Conservation (phyloP, 1,140 invertebrate genomes). For the Pseudomyrmex dendroicus region DNA sequence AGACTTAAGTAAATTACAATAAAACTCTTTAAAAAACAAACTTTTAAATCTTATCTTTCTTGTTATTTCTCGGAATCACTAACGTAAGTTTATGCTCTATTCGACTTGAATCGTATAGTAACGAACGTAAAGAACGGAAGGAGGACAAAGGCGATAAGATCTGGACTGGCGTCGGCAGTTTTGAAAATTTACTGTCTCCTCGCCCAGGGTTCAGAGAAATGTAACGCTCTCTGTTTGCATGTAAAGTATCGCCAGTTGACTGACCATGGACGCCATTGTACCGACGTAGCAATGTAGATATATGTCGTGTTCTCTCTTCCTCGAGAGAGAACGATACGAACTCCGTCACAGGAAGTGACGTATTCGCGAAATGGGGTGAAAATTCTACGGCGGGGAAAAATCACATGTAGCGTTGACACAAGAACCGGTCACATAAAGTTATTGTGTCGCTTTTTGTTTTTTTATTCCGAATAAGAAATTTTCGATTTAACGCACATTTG, state of each 20-base stretch:
- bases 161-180: constrained; percentile 63
- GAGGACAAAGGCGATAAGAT: constrained; percentile 62
- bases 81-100: neutral
- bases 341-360: constrained; percentile 72
- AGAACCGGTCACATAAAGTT: neutral
- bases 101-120: neutral
- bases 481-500: too few species aligned
- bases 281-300: constrained; percentile 60
- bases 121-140: constrained; percentile 37
- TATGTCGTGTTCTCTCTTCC: constrained; percentile 59
- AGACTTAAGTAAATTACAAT: too few species aligned
- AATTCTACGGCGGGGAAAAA: constrained; percentile 69
- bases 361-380: constrained; percentile 75
- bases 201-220: constrained; percentile 49
- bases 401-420: constrained; percentile 41
- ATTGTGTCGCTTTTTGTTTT: neutral
- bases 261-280: constrained; percentile 68
- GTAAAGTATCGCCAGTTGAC: constrained; percentile 74
- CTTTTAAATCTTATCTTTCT: neutral
- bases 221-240: constrained; percentile 75
- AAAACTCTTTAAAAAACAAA: neutral
- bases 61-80: constrained; percentile 2
- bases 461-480: too few species aligned
- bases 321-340: constrained; percentile 69
- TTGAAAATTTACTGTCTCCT: constrained; percentile 72